Base-by-base conservation (phyloP, 1,140 invertebrate species). In the Pogonomyrmex barbatus region DNA sequence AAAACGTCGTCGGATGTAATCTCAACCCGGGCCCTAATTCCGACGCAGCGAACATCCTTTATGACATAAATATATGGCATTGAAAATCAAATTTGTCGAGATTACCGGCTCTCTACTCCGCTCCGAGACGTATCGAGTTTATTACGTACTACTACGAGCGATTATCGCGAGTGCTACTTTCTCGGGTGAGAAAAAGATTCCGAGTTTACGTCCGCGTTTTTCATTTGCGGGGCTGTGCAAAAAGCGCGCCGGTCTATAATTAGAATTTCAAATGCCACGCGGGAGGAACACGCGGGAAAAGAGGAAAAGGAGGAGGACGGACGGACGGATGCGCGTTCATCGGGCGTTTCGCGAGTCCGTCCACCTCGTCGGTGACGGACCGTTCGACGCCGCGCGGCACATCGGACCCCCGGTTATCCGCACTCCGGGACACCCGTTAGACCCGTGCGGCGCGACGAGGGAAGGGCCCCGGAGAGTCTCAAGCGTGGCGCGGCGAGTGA, bases 391-490 rank as follows among this genome's bases (percentile, higher is more conserved):
- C 68, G 30, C 71, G 30, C 24, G 54, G n/a, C 63, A 63, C 33
- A 12, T 14, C 52, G 79, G 79, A 82, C 67, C 79, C 45, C 68
- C 54, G 68, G n/a, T 58, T 82, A 73, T 54, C 54, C 54, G 17
- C 17, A 24, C 24, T 24, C 30, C 54, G 54, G 79, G 79, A 83
- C 92, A 93, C 92, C 91, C 89, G 92, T 89, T 92, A 90, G 83
- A 89, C n/a, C n/a, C 42, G 14, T 50, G 77, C 76, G 30, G 52
- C 70, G 78, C 62, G 62, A 82, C 83, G 87, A 89, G 82, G 86
- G 88, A 91, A 91, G 92, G 91, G 85, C 90, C 88, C 85, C 77
- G 85, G 75, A 73, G 79, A 83, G 83, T 92, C 71, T 91, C 90
- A 87, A 92, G 89, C 86, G 24, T 24, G 81, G 83, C 87, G 86